These are phyloP conservation scores for rabbit (Oryctolagus cuniculus) DNA, from an alignment of 2,113 vertebrate species.

Conservation along the genomic window mOryCun1.1 NC_091434.1:63829001-63829500, in stretches of 20 bases:
- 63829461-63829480: too few relatives aligned
- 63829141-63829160: not conserved
- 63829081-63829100: not conserved
- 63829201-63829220: not conserved
- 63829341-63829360: not conserved
- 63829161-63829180: too few relatives aligned
- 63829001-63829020: slow-evolving; percentile 14
- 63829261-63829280: slow-evolving; percentile 31
- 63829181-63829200: not conserved
- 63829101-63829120: not conserved
- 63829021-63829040: not conserved
- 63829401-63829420: slow-evolving; percentile 29
- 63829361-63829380: slow-evolving; percentile 67
- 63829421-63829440: slow-evolving; percentile 42
- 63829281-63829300: slow-evolving; percentile 36
- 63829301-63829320: slow-evolving; percentile 56
- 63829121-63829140: not conserved
- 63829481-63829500: too few relatives aligned
- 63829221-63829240: not conserved
- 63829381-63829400: slow-evolving; percentile 64
- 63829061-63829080: not conserved
- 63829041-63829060: not conserved
- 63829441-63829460: not conserved
- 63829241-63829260: not conserved
- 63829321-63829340: slow-evolving; percentile 79